Conservation (phyloP, 2,888 invertebrate genomes). For the Oscheius myriophilus region DNA sequence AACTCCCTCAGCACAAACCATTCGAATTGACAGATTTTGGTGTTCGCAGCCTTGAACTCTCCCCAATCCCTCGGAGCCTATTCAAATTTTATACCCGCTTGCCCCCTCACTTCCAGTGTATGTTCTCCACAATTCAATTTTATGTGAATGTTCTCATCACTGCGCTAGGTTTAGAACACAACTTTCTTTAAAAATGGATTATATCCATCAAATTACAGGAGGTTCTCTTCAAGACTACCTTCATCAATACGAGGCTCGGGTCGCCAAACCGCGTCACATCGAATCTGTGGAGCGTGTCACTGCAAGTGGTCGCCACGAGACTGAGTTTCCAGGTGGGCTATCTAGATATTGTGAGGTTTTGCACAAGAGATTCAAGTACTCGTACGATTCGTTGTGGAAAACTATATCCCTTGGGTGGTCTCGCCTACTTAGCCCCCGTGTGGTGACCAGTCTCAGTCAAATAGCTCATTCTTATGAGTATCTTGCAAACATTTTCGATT, state of each 20-base stretch:
- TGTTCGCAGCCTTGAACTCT: no score
- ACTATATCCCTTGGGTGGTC: no score
- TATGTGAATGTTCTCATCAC: no score
- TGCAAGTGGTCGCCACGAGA: constrained; percentile 40
- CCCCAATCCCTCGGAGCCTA: not conserved
- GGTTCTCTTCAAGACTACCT: constrained; percentile 29
- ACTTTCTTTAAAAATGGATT: no score
- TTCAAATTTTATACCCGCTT: constrained; percentile 10
- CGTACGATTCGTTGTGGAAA: not conserved
- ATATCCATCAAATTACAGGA: not conserved
- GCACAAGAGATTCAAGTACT: not conserved
- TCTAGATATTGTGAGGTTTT: not conserved
- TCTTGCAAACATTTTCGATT: no score
- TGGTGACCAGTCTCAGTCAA: no score
- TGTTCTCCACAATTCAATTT: not conserved
- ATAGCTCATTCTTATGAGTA: no score
- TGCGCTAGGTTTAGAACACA: no score
- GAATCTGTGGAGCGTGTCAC: constrained; percentile 38
- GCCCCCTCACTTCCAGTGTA: not conserved
- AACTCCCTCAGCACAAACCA: constrained; percentile 16
- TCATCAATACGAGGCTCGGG: constrained; percentile 15
- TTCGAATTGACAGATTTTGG: not conserved
- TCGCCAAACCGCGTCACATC: constrained; percentile 25
- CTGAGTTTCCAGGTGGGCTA: constrained; percentile 51
- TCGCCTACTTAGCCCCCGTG: no score